Evolutionary conservation across 2,797 vertebrate species (phyloP), one percentile per base, ranked within the genome.

Genomic region (Sebastes wilsoni): DNA sequence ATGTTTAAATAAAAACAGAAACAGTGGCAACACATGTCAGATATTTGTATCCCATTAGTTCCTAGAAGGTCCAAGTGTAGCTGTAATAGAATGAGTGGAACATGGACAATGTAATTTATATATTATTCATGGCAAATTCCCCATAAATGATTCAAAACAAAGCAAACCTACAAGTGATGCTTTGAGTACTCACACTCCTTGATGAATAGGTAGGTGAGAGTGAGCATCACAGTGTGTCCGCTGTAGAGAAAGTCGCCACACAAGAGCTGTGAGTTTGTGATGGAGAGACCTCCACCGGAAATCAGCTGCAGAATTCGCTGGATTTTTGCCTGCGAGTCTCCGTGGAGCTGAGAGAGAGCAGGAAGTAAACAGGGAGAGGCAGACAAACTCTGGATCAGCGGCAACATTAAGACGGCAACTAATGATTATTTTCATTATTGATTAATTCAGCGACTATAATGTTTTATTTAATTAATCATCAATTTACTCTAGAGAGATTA

Each of bases 211-310:
- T 99, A 99, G 11, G 97, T 98, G 77, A 99, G 96, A 0, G 98
- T 99, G 89, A 99, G 96, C 82, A 97, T 95, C 77, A 99, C 98
- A 0, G 99, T 99, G 93, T 99, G 99, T 25, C 99, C 98, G 5
- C 99, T 99, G 90, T 98, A 99, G 62, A 99, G 95, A 88, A 98
- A 99, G 92, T 99, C 99, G 82, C 99, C 98, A 1, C 99, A 99
- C 81, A 99, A 85, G 87, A 99, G 96, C 81, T 99, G 98, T 0
- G 98, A 99, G 72, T 97, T 98, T 1, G 97, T 99, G 77, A 99
- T 98, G 83, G 98, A 98, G 6, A 99, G 86, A 8, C 99, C 99
- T 4, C 97, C 98, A 0, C 99, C 98, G 6, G 98, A 98, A 85
- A 99, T 97, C 88, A 99, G 88, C 77, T 93, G 96, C 66, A 99